phyloP scores from a whole-genome alignment of 2,797 vertebrate species.

The Sebastes kiyomatsui region DNA sequence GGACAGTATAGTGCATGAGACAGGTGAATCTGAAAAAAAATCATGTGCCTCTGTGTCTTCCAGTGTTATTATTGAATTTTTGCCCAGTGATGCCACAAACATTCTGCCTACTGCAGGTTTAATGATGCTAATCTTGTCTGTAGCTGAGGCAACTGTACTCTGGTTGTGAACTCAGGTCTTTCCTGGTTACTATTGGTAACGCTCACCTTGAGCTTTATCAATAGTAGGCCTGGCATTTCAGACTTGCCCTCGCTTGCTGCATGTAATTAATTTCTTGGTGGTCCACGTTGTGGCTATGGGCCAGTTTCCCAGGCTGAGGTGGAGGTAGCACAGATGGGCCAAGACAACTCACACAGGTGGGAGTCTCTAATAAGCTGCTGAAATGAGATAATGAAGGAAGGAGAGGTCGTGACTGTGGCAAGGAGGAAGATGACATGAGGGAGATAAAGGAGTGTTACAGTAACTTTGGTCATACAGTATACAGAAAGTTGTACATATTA shows the following conservation, averaged over 20 bases:
- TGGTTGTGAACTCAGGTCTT: background rate
- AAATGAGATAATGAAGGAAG: conserved; percentile 31
- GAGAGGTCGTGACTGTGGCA: conserved; percentile 25
- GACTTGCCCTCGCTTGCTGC: background rate
- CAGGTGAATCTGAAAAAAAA: too few species aligned
- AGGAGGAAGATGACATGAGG: too few species aligned
- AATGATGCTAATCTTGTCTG: background rate
- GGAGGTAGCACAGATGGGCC: conserved; percentile 62
- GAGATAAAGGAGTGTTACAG: background rate
- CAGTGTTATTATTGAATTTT: too few species aligned
- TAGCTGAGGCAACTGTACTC: background rate
- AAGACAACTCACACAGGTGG: conserved; percentile 61
- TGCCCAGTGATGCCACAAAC: too few species aligned
- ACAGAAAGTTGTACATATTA: background rate
- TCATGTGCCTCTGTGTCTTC: too few species aligned
- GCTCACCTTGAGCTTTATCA: background rate
- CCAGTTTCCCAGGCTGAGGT: conserved; percentile 43
- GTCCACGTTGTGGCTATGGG: conserved; percentile 35
- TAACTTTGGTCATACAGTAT: background rate
- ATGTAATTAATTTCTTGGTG: conserved; percentile 62
- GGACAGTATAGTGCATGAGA: too few species aligned
- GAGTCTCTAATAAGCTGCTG: conserved; percentile 62
- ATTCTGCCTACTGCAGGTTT: too few species aligned
- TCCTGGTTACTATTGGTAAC: background rate
- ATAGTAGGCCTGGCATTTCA: background rate